Evolutionary conservation across 2,888 invertebrate genomes (phyloP).

Genomic region (Macrophya alboannulata): DNA sequence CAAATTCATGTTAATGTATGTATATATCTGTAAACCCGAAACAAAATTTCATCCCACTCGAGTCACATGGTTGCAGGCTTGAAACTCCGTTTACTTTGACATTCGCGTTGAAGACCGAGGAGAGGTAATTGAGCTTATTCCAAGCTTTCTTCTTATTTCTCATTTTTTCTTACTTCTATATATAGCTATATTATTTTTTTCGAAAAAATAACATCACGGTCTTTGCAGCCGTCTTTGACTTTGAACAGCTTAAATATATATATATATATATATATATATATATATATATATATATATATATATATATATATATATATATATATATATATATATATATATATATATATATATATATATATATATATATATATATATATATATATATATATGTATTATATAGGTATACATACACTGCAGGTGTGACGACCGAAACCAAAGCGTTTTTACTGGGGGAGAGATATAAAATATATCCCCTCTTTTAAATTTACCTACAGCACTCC

Average conservation of each 20-base stretch:
- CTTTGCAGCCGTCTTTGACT: neutral
- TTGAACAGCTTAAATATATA: neutral
- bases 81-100: conserved; percentile 2
- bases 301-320: neutral
- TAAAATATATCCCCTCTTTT: conserved; percentile 35
- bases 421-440: conserved; percentile 22
- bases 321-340: neutral
- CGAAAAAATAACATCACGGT: conserved; percentile 4
- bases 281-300: neutral
- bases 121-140: conserved; percentile 21
- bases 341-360: neutral
- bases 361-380: neutral
- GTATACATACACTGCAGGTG: conserved; percentile 9
- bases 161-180: neutral
- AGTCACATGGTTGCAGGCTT: neutral
- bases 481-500: conserved; percentile 19
- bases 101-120: neutral
- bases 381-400: too few relatives aligned
- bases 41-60: neutral
- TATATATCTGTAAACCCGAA: neutral
- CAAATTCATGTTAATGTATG: neutral
- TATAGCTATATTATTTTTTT: neutral
- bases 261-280: neutral
- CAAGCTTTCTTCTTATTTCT: neutral
- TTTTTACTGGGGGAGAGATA: neutral